Evolutionary conservation across 2,888 invertebrate genomes (phyloP).

Genomic region (Philereme transversata): DNA sequence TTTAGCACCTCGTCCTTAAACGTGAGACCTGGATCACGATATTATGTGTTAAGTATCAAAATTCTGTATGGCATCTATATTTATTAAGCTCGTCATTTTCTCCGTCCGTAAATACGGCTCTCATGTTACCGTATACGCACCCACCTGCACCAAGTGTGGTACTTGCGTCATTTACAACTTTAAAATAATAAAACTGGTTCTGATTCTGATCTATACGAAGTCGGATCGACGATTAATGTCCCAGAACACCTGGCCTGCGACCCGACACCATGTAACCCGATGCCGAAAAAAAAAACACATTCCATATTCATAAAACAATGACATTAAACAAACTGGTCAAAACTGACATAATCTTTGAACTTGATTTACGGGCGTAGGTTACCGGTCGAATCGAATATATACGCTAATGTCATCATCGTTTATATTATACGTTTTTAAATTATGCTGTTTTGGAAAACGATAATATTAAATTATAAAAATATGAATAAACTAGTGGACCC

Average conservation of each 20-base stretch:
- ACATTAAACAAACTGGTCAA: conserved; percentile 52
- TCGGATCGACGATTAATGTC: conserved; percentile 77
- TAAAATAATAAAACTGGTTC: conserved; percentile 82
- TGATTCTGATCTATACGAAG: conserved; percentile 81
- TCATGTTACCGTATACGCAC: conserved; percentile 66
- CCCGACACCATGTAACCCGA: conserved; percentile 57
- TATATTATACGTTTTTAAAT: conserved; percentile 31
- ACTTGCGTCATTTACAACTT: conserved; percentile 83
- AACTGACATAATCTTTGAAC: conserved; percentile 50
- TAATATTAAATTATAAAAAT: too few relatives aligned
- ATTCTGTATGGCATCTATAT: too few relatives aligned
- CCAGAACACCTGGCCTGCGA: conserved; percentile 69
- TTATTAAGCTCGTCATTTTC: conserved; percentile 42
- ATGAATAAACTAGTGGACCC: too few relatives aligned
- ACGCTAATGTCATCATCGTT: conserved; percentile 34
- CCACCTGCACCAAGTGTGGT: conserved; percentile 66
- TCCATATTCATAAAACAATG: conserved; percentile 60
- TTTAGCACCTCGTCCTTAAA: too few relatives aligned
- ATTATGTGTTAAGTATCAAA: too few relatives aligned
- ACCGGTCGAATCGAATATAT: conserved; percentile 32
- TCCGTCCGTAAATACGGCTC: conserved; percentile 49
- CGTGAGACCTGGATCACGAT: too few relatives aligned
- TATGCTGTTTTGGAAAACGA: conserved; percentile 2
- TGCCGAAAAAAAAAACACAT: conserved; percentile 52
- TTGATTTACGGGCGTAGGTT: conserved; percentile 36